Percentiles rank a stretch among this genome's conserved stretches.
phyloP scores from a whole-genome alignment of 2,797 vertebrate species.

The Aulostomus chinensis region DNA sequence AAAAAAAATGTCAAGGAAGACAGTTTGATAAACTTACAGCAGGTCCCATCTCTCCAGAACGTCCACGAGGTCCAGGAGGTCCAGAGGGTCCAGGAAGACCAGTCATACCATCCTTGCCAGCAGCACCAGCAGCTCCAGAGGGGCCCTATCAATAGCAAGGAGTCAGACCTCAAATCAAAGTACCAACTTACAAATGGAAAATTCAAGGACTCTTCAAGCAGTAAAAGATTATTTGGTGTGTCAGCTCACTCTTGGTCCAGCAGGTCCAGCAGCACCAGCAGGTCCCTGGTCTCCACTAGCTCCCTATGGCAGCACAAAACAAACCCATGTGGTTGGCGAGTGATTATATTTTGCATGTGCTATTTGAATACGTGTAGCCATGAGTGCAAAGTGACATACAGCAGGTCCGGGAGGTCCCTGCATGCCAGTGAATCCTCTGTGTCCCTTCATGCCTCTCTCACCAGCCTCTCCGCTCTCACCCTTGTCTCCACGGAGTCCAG shows the following conservation, averaged over 20 bases:
- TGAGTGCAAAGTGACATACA: constrained; percentile 77
- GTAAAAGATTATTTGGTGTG: neutral
- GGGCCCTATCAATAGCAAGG: constrained; percentile 83
- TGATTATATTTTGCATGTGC: neutral
- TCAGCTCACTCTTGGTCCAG: constrained; percentile 92
- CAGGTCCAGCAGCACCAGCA: constrained; percentile 90
- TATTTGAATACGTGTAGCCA: neutral
- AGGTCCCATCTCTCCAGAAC: constrained; percentile 92
- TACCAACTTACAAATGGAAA: neutral
- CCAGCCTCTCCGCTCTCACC: constrained; percentile 95
- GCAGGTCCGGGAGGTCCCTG: constrained; percentile 92
- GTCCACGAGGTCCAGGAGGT: constrained; percentile 94
- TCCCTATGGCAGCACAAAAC: constrained; percentile 77
- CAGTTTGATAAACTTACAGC: constrained; percentile 79
- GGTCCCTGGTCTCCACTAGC: constrained; percentile 91
- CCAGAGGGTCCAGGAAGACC: constrained; percentile 96
- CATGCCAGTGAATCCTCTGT: constrained; percentile 97
- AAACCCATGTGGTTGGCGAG: constrained; percentile 11
- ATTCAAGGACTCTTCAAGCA: neutral
- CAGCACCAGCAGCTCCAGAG: constrained; percentile 85
- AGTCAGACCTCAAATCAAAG: neutral
- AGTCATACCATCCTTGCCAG: constrained; percentile 93
- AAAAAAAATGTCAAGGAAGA: constrained; percentile 21
- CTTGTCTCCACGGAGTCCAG: constrained; percentile 96
- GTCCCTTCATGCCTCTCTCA: constrained; percentile 99